These are phyloP conservation scores for Centrocercus urophasianus DNA, from an alignment of 2,113 vertebrate species.

Conservation along the genomic window DNA sequence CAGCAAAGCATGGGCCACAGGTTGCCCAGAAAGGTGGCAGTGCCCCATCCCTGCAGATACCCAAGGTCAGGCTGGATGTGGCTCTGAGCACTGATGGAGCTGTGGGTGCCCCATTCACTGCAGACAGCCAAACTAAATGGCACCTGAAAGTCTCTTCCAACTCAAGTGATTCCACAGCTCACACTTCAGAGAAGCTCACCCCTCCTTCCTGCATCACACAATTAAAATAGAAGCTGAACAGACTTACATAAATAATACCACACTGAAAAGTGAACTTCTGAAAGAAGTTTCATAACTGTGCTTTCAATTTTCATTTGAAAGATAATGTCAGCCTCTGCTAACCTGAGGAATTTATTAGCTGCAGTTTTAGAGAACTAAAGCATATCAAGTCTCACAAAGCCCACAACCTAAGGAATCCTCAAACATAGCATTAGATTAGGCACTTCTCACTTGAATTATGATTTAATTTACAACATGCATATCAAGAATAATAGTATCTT, in stretches of 20 bases:
- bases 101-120: too few species aligned
- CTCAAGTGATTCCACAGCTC: too few species aligned
- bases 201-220: not conserved
- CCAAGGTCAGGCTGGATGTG: too few species aligned
- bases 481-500: not conserved
- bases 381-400: not conserved
- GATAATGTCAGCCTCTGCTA: not conserved
- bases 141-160: too few species aligned
- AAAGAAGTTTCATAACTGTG: too few species aligned
- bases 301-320: not conserved
- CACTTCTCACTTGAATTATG: not conserved
- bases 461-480: accelerated
- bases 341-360: not conserved
- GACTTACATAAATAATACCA: not conserved
- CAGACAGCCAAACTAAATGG: too few species aligned
- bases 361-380: not conserved
- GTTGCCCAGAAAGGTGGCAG: too few species aligned
- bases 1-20: too few species aligned
- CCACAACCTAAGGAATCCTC: not conserved
- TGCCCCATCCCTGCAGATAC: too few species aligned
- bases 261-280: not conserved
- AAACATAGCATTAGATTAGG: not conserved
- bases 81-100: too few species aligned
- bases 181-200: not conserved
- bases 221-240: not conserved